Base-by-base conservation (phyloP, 2,888 invertebrate species). In the Amorpha juglandis region DNA sequence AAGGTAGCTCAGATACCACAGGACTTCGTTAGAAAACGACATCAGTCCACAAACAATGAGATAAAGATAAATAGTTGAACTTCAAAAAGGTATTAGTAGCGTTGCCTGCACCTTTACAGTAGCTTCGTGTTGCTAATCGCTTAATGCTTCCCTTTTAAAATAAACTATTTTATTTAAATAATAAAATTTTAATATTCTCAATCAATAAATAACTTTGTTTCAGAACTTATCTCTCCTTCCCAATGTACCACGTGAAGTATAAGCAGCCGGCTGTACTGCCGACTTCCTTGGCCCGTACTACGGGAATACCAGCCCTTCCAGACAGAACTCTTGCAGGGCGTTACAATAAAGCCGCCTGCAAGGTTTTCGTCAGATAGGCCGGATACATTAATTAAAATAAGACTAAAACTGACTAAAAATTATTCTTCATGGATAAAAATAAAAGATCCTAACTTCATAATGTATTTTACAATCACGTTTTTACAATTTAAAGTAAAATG, bases 401-500 rank as follows among this genome's bases (percentile, higher is more conserved):
- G 8, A 0, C 9, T 33, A 7, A 8, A 50, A 50, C 0, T 19
- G 6, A 7, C 16, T 16, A 1, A 1, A 45, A 45, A 14, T 45
- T 7, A 35, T 42, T 42, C 8, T 42, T 45, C 11, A 45, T 6
- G 14, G 45, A 45, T 12, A 12, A 0, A 38, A 38, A 38, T 27
- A 42, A 45, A 45, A 12, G 14, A 14, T 11, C 11, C 9, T 8
- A 45, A 9, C 1, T 45, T 45, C 14, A 14, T 45, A 14, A 1
- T 45, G 1, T 45, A 50, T 50, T 19, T 58, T 47, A 94, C 66
- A 94, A 77, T 80, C 94, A 27, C 66, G n/a, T 48, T 63, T 68
- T 84, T 86, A 95, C 66, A 94, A 77, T 80, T 94, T 92, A 74
- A 95, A 94, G 75, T 94, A 94, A 82, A 96, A 95, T 0, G 95